A percentile compares a stretch with the other conserved stretches of the same genome.
These are phyloP conservation scores for Rallus crepitans DNA, from an alignment of 2,797 vertebrate genomes.

Conservation along the genomic window DNA sequence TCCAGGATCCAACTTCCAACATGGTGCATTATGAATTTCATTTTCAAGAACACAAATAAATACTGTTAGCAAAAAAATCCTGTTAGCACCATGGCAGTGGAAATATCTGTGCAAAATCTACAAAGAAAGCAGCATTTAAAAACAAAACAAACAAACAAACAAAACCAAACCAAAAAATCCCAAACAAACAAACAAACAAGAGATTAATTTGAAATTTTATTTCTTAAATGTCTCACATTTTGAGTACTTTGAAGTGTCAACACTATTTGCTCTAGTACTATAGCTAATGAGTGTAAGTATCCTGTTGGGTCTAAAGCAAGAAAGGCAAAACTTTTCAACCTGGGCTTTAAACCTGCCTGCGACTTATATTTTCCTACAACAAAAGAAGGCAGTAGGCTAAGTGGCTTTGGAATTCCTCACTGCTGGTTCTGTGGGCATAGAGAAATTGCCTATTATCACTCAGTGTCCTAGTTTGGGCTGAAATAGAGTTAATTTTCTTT, in stretches of 20 bases:
- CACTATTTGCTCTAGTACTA: neutral
- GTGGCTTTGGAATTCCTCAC: neutral
- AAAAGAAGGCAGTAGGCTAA: neutral
- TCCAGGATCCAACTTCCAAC: neutral
- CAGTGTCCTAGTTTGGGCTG: neutral
- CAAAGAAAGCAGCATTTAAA: neutral
- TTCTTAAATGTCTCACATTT: slow-evolving; percentile 6
- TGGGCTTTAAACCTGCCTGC: neutral
- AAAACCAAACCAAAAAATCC: too few species aligned
- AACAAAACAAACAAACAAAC: neutral
- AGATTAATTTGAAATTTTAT: neutral
- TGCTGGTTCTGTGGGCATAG: neutral
- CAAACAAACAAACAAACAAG: neutral
- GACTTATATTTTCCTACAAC: neutral
- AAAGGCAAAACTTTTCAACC: neutral
- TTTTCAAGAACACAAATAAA: neutral
- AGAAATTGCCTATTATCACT: neutral
- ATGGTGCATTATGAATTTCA: neutral
- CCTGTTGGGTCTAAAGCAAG: neutral
- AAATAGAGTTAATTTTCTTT: too few species aligned
- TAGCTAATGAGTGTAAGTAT: neutral
- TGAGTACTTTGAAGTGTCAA: neutral
- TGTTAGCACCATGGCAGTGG: neutral
- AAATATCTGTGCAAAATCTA: neutral
- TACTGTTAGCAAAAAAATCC: neutral